Base-by-base conservation (phyloP, 2,888 invertebrate species). In the Plemyria rubiginata region DNA sequence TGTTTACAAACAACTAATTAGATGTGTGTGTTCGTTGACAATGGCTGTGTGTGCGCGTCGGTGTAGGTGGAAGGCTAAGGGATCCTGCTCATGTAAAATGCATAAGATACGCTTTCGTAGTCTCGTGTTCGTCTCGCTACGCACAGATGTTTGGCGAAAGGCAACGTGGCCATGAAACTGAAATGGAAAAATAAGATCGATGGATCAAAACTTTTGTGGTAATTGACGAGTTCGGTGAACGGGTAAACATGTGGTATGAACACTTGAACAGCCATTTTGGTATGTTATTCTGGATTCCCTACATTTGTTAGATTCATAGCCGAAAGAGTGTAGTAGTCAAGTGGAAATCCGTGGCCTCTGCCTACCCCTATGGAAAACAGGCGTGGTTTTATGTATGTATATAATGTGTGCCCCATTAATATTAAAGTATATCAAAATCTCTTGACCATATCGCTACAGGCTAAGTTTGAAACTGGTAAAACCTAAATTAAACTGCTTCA, bases 21-120 rank as follows among this genome's bases (percentile, higher is more conserved):
- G 81, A 75, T 68, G 65, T 77, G 86, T 86, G 87, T 79, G 82
- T 74, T 73, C 75, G 70, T 68, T 72, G 76, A 80, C 79, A 80
- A 79, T 77, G 70, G 60, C 11, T 52, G 56, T 73, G 70, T 71
- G 77, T 75, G 73, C 64, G 77, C 76, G 74, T 67, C 73, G 70
- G 70, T 77, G 79, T 77, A n/a, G n/a, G 77, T 72, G 75, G 68
- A 48, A 55, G 71, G 73, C 73, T 70, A 72, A 68, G 68, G 71
- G 66, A 50, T 62, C 67, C 66, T 52, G 67, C 94, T 94, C 94
- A 94, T 94, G 94, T 94, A 94, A 94, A 94, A 94, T 94, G 94
- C 94, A 94, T 94, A 94, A 94, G 94, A 92, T 92, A 85, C 84
- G 86, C 84, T 86, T 82, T 82, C 85, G 77, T 80, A 82, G 85